Percentiles rank a stretch among this genome's conserved stretches.
phyloP scores from a whole-genome alignment of 2,113 vertebrate species.

The Thermophis baileyi region DNA sequence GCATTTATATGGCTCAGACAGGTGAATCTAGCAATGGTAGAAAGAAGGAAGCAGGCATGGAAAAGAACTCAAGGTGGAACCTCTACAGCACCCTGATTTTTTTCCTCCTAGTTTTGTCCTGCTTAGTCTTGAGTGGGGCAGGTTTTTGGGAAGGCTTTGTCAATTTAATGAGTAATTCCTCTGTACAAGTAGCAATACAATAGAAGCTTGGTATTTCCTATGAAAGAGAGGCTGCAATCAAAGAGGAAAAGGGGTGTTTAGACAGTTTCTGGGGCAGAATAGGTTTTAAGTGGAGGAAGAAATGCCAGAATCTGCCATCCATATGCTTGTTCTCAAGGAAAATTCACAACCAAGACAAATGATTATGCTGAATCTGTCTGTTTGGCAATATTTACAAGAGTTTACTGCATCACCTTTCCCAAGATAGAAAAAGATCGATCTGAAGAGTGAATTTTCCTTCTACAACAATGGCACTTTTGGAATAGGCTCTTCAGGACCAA shows the following conservation, averaged over 20 bases:
- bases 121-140: not conserved
- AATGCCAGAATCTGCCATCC: not conserved
- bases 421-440: not conserved
- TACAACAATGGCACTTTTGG: not conserved
- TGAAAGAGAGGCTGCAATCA: not conserved
- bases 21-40: not conserved
- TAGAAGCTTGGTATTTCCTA: not conserved
- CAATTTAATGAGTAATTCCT: not conserved
- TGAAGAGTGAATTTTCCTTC: not conserved
- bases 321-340: not conserved
- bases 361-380: not conserved
- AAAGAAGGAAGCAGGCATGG: not conserved
- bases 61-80: not conserved
- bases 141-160: not conserved
- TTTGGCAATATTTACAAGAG: not conserved
- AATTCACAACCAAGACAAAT: not conserved
- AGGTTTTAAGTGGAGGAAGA: not conserved
- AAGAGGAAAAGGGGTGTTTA: not conserved
- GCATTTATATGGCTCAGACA: not conserved
- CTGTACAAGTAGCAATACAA: not conserved
- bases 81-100: not conserved
- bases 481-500: not conserved
- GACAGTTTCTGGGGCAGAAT: not conserved
- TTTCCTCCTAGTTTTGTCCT: not conserved
- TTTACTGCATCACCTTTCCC: not conserved